phyloP scores from a whole-genome alignment of 2,797 vertebrate genomes.

The Malurus leucopterus region DNA sequence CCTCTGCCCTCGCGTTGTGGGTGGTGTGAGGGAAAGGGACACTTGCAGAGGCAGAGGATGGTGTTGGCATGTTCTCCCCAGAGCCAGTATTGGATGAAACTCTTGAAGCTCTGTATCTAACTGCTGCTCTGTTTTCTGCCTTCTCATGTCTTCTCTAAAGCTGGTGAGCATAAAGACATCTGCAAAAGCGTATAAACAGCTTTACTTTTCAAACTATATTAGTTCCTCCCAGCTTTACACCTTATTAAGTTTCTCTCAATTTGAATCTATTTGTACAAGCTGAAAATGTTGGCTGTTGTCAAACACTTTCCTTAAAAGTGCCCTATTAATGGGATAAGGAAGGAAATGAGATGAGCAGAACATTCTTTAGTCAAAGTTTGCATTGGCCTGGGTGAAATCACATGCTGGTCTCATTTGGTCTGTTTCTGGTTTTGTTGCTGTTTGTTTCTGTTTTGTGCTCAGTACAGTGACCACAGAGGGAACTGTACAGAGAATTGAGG shows the following conservation, averaged over 20 bases:
- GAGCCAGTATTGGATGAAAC: background rate
- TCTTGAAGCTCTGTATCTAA: background rate
- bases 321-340: background rate
- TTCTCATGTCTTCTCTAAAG: background rate
- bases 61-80: background rate
- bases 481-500: background rate
- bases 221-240: background rate
- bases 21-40: background rate
- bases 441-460: background rate
- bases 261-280: background rate
- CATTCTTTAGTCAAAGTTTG: background rate
- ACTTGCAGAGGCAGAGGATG: background rate
- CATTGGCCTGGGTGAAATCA: background rate
- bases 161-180: background rate
- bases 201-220: background rate
- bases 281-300: background rate
- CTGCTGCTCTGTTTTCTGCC: background rate
- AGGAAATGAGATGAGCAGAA: background rate
- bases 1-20: background rate
- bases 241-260: background rate
- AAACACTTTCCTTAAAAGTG: background rate
- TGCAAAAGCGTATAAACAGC: background rate
- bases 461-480: background rate
- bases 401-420: rapidly evolving
- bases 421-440: background rate